Percentiles rank a stretch among this genome's conserved stretches.
Conservation (phyloP, 1,140 invertebrate species). For the Planococcus citri region DNA sequence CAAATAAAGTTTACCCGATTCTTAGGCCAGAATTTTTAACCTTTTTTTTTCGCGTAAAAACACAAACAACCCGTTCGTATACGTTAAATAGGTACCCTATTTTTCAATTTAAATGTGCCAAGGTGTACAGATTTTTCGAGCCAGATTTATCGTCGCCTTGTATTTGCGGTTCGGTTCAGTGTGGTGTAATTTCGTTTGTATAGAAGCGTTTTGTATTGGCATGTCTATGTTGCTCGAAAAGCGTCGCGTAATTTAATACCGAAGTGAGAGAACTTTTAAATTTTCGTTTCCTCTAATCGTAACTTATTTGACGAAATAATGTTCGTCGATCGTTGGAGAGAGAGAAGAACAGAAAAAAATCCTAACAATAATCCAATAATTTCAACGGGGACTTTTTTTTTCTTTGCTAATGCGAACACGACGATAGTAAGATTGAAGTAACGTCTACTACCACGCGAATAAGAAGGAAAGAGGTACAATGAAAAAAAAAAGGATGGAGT, state of each 20-base stretch:
- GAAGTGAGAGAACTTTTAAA: neutral
- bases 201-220: no score
- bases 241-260: neutral
- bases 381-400: slow-evolving; percentile 10
- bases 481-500: slow-evolving; percentile 6
- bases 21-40: neutral
- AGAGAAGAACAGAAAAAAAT: slow-evolving; percentile 12
- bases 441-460: neutral
- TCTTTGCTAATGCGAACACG: neutral
- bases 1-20: slow-evolving; percentile 7
- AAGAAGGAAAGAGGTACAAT: neutral
- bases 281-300: neutral
- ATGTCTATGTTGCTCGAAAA: neutral
- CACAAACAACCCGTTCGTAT: neutral
- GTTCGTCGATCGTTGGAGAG: neutral
- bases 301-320: slow-evolving; percentile 3
- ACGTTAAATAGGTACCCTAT: neutral
- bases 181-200: neutral
- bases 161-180: neutral
- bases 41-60: neutral
- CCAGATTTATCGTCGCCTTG: neutral
- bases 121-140: no score
- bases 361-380: slow-evolving; percentile 18
- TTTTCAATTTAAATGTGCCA: neutral
- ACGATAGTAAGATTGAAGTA: no score